Conservation (phyloP, 2,797 vertebrate species). For the Gastrophryne carolinensis region DNA sequence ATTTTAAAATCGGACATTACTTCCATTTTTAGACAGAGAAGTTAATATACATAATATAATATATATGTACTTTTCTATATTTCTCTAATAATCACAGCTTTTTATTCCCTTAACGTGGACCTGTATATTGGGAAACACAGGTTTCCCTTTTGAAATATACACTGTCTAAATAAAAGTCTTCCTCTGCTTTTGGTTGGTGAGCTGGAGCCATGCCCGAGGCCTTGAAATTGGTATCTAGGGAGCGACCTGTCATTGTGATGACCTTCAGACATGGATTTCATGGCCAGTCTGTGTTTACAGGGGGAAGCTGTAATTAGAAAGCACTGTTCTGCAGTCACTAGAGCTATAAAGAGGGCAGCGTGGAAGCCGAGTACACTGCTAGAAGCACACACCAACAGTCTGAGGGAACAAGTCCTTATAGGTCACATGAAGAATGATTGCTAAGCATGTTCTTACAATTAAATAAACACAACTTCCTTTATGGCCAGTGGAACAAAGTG, state of each 20-base stretch:
- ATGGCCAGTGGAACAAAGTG: too few species aligned
- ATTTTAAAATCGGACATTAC: too few species aligned
- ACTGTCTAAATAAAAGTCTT: neutral
- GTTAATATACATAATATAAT: too few species aligned
- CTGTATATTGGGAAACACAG: too few species aligned
- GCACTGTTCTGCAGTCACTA: neutral
- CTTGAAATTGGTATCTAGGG: neutral
- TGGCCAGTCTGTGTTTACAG: neutral
- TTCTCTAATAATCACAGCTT: too few species aligned
- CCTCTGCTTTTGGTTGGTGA: neutral
- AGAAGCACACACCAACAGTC: neutral
- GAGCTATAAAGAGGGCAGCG: neutral
- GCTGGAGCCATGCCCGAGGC: neutral
- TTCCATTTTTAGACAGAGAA: too few species aligned
- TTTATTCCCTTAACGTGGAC: too few species aligned
- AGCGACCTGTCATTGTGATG: neutral
- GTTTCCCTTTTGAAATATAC: too few species aligned
- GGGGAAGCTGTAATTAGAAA: neutral
- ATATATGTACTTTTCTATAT: too few species aligned
- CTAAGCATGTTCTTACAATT: too few species aligned
- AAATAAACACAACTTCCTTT: too few species aligned
- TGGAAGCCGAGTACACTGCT: neutral
- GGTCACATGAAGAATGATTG: neutral
- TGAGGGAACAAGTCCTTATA: neutral
- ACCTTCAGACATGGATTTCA: slow-evolving; percentile 15